phyloP scores from a whole-genome alignment of 1,140 invertebrate genomes.

The Orchesella cincta region DNA sequence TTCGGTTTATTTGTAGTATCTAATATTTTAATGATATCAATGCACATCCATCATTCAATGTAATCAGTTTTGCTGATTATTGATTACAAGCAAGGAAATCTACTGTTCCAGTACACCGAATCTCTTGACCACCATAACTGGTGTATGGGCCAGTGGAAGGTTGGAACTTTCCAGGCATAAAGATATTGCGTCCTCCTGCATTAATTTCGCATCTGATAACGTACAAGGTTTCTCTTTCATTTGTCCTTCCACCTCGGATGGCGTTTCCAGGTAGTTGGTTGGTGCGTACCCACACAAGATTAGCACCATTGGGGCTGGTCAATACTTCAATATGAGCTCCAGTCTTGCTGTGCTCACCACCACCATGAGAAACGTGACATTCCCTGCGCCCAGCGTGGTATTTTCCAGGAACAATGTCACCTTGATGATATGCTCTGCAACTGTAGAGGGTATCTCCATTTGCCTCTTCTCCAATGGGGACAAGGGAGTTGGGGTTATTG shows the following conservation, averaged over 20 bases:
- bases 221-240: constrained; percentile 47
- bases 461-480: constrained; percentile 37
- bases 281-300: constrained; percentile 30
- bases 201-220: constrained; percentile 36
- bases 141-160: constrained; percentile 38
- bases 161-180: constrained; percentile 44
- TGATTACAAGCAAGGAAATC: constrained; percentile 13
- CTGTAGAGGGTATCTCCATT: constrained; percentile 33
- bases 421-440: constrained; percentile 44
- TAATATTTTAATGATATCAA: too few relatives aligned
- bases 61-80: neutral
- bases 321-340: constrained; percentile 41
- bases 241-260: constrained; percentile 39
- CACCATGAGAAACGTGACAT: constrained; percentile 41
- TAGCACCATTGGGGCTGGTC: constrained; percentile 33
- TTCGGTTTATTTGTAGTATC: neutral
- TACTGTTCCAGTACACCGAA: neutral
- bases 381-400: constrained; percentile 31
- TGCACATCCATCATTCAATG: too few relatives aligned
- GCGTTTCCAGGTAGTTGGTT: constrained; percentile 36
- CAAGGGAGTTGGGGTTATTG: constrained; percentile 4
- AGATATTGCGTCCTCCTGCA: constrained; percentile 2
- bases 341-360: constrained; percentile 33
- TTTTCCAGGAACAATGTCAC: constrained; percentile 48
- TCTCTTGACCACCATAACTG: constrained; percentile 28